A percentile compares a stretch with the other conserved stretches of the same genome.
phyloP scores from a whole-genome alignment of 1,140 invertebrate genomes.

The Grapholita molesta region DNA sequence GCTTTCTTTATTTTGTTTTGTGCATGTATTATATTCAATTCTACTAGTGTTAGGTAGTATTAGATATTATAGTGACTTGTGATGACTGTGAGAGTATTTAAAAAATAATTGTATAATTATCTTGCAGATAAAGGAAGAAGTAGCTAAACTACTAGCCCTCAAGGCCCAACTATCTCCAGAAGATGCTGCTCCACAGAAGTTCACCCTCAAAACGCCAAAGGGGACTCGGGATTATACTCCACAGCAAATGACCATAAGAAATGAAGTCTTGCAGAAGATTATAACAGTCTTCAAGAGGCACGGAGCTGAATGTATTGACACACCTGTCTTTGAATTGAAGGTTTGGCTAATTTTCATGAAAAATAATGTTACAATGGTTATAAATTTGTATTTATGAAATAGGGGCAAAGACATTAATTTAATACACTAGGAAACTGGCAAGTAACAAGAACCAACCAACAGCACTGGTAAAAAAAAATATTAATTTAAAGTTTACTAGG shows the following conservation, averaged over 20 bases:
- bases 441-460: no score
- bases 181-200: constrained; percentile 83
- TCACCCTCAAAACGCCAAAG: constrained; percentile 94
- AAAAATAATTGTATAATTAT: not conserved
- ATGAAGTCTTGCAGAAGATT: constrained; percentile 94
- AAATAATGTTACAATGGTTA: no score
- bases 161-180: constrained; percentile 85
- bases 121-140: constrained; percentile 82
- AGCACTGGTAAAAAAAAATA: no score
- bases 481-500: no score
- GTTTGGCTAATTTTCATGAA: no score
- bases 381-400: no score
- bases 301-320: constrained; percentile 99
- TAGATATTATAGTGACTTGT: no score
- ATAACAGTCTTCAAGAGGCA: constrained; percentile 95
- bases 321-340: constrained; percentile 99
- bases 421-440: no score
- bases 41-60: no score
- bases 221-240: constrained; percentile 98
- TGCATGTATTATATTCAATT: no score
- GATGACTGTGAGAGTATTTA: not conserved
- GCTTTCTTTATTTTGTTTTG: no score
- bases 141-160: constrained; percentile 87
- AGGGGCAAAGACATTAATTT: no score
- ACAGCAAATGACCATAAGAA: constrained; percentile 95